phyloP scores from a whole-genome alignment of 2,113 vertebrate genomes.

The Cygnus atratus region DNA sequence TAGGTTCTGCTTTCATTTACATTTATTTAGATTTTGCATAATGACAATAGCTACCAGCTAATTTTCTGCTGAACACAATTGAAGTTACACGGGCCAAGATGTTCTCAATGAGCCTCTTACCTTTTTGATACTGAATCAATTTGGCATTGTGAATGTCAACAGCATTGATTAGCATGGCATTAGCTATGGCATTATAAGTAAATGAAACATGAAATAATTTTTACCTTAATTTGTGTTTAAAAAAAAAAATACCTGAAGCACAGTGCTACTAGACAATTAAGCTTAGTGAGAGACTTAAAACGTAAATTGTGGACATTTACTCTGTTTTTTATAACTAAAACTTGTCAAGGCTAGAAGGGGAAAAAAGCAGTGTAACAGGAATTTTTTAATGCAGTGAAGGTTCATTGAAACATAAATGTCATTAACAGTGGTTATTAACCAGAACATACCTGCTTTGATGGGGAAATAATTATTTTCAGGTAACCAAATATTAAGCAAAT shows the following conservation, averaged over 20 bases:
- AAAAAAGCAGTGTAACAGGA: not conserved
- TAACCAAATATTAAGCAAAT: not conserved
- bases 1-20: not conserved
- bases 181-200: not conserved
- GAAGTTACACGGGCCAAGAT: not conserved
- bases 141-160: not conserved
- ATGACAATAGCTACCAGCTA: not conserved
- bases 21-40: not conserved
- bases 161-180: not conserved
- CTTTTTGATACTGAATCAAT: not conserved
- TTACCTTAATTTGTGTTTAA: not conserved
- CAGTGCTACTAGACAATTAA: not conserved
- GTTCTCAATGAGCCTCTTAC: not conserved
- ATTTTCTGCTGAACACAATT: not conserved
- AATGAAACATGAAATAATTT: not conserved
- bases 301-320: not conserved
- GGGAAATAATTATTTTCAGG: not conserved
- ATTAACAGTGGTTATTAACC: not conserved
- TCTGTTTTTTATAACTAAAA: not conserved
- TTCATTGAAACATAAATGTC: not conserved
- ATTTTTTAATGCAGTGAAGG: not conserved
- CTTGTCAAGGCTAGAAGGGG: not conserved
- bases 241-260: not conserved
- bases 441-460: not conserved
- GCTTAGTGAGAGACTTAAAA: not conserved